Percentiles rank a stretch among this genome's conserved stretches.
phyloP scores from a whole-genome alignment of 2,113 vertebrate genomes.

The Datnioides undecimradiatus region DNA sequence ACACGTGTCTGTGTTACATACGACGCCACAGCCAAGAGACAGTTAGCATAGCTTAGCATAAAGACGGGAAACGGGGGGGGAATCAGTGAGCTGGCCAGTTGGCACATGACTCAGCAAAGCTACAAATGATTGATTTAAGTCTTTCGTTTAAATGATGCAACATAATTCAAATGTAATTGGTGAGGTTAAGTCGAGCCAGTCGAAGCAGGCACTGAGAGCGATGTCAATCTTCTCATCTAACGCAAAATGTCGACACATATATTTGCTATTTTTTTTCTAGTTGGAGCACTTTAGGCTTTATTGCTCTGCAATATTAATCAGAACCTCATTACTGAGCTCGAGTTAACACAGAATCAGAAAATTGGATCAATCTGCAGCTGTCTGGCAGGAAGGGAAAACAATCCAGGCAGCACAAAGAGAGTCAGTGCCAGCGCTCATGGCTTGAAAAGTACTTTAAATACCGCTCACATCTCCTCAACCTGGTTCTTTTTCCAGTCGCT shows the following conservation, averaged over 20 bases:
- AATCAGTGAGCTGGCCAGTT: not conserved
- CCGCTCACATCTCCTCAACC: not conserved
- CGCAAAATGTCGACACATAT: not conserved
- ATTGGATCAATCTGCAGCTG: slow-evolving; percentile 1
- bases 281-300: not conserved
- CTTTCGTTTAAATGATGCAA: too few species aligned
- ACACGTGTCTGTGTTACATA: too few species aligned
- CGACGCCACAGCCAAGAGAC: not conserved
- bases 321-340: not conserved
- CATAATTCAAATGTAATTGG: too few species aligned
- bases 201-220: not conserved
- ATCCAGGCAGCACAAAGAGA: not conserved
- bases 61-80: not conserved
- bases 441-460: slow-evolving; percentile 8
- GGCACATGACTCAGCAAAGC: too few species aligned
- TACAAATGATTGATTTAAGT: too few species aligned
- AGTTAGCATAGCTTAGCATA: not conserved
- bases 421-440: not conserved
- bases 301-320: not conserved
- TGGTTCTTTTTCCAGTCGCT: not conserved
- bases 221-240: not conserved
- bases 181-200: too few species aligned
- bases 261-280: not conserved
- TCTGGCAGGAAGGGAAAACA: not conserved
- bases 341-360: not conserved